phyloP scores from a whole-genome alignment of 2,113 vertebrate species.

The Melanerpes aurifrons region DNA sequence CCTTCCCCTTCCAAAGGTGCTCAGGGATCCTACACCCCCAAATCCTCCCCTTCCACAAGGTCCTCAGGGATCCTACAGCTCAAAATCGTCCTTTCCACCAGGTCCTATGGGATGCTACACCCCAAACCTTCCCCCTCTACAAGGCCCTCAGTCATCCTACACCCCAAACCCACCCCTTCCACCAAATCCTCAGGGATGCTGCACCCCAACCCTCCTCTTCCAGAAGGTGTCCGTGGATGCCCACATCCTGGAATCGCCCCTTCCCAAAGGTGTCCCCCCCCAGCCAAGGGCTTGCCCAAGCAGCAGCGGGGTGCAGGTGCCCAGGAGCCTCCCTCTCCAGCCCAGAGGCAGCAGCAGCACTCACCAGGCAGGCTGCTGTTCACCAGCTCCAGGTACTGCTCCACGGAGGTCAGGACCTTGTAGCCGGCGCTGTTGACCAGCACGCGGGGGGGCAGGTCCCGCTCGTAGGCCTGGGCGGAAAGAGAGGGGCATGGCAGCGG shows the following conservation, averaged over 20 bases:
- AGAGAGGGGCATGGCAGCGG: neutral
- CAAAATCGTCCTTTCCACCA: neutral
- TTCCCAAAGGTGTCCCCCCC: neutral
- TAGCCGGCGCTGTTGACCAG: conserved; percentile 92
- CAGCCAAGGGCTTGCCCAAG: neutral
- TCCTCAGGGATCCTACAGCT: neutral
- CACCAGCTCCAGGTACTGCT: conserved; percentile 90
- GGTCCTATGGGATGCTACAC: neutral
- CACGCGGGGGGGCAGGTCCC: conserved; percentile 81
- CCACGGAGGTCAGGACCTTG: conserved; percentile 88
- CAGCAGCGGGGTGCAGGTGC: rapidly evolving
- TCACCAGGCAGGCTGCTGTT: conserved; percentile 88
- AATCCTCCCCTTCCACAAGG: neutral
- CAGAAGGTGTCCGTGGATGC: rapidly evolving
- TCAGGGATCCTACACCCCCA: rapidly evolving
- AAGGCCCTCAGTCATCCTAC: neutral
- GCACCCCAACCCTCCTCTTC: too few relatives aligned
- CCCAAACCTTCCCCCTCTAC: rapidly evolving
- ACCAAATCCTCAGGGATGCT: rapidly evolving
- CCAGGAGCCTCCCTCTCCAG: neutral
- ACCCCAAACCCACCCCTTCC: too few relatives aligned
- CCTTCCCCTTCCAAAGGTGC: rapidly evolving
- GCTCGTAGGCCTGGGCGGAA: conserved; percentile 83
- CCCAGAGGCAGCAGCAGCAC: neutral
- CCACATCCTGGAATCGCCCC: rapidly evolving